These are phyloP conservation scores for Exaiptasia diaphana DNA, from an alignment of 64 coral and sea anemone species.

Conservation along the genomic window DNA sequence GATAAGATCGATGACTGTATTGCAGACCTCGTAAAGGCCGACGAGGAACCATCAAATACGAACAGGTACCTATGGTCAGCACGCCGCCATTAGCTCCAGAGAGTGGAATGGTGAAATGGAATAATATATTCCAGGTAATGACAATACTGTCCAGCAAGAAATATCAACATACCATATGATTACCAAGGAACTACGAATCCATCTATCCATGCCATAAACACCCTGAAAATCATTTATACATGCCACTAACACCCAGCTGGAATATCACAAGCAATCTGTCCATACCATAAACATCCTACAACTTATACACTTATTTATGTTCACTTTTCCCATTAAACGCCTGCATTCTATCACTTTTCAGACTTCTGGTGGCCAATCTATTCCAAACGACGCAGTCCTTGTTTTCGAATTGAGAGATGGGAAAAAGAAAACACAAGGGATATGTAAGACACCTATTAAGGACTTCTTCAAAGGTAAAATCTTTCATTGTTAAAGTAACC, in stretches of 20 bases:
- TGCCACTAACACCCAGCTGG: background rate
- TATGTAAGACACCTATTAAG: slow-evolving; percentile 62
- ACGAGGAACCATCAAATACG: slow-evolving; percentile 71
- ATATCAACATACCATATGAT: background rate
- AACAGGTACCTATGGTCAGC: slow-evolving; percentile 56
- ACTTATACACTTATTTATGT: no score
- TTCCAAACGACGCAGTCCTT: slow-evolving; percentile 71
- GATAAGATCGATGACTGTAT: no score
- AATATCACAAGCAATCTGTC: no score
- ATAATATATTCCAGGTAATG: slow-evolving; percentile 80
- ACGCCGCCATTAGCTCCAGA: slow-evolving; percentile 80
- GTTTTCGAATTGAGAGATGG: slow-evolving; percentile 80
- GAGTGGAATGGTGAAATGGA: slow-evolving; percentile 92
- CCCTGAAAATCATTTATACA: background rate
- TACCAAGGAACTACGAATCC: background rate
- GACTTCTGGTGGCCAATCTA: slow-evolving; percentile 75
- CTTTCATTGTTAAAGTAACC: background rate
- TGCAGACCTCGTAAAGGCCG: slow-evolving; percentile 75
- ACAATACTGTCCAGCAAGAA: background rate
- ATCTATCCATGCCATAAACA: background rate
- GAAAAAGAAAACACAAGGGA: slow-evolving; percentile 72
- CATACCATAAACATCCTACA: no score
- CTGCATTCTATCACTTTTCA: background rate
- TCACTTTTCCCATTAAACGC: no score
- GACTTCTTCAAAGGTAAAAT: slow-evolving; percentile 84